phyloP scores from a whole-genome alignment of 2,113 vertebrate genomes.

The Emydura subglobosa region DNA sequence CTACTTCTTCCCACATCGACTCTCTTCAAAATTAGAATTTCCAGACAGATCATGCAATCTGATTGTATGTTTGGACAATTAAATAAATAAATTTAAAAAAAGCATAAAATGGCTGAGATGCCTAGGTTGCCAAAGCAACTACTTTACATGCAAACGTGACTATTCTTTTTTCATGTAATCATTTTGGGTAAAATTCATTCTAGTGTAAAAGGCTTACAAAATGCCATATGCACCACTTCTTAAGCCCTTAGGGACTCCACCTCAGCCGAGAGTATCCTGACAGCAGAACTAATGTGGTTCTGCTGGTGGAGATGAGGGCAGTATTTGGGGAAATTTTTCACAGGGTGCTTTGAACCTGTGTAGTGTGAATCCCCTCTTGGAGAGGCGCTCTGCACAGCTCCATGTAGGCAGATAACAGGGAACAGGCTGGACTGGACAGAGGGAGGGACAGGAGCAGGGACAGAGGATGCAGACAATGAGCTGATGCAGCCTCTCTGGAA shows the following conservation, averaged over 20 bases:
- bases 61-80: constrained; percentile 68
- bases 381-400: constrained; percentile 23
- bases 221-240: constrained; percentile 8
- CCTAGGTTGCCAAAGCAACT: constrained; percentile 50
- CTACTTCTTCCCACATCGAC: constrained; percentile 61
- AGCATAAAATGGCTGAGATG: constrained; percentile 37
- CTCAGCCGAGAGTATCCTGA: background rate
- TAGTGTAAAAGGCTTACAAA: constrained; percentile 26
- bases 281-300: constrained; percentile 11
- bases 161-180: constrained; percentile 54
- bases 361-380: background rate
- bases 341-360: background rate
- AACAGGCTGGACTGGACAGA: constrained; percentile 6
- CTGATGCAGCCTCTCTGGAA: constrained; percentile 22
- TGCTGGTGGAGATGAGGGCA: background rate
- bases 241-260: background rate
- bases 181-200: constrained; percentile 48
- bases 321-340: constrained; percentile 31
- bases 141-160: constrained; percentile 38
- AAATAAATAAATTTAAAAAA: background rate
- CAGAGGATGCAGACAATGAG: constrained; percentile 34
- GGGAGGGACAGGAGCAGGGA: constrained; percentile 18
- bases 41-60: constrained; percentile 56
- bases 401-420: background rate
- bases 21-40: constrained; percentile 67